Conservation (phyloP, 2,888 invertebrate genomes). For the Dermolepida albohirtum region DNA sequence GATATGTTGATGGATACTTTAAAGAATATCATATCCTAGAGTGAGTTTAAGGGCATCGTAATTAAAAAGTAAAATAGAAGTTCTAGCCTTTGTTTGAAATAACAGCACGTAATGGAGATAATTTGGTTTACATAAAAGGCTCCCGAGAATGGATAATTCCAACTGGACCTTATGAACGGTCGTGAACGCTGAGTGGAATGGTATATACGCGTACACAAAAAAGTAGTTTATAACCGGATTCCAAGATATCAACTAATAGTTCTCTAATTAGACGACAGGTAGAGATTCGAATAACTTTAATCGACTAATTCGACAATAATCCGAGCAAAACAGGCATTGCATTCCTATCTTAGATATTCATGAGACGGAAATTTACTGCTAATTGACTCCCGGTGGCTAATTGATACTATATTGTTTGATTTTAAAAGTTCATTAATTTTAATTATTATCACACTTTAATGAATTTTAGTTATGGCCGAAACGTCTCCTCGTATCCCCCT, state of each 20-base stretch:
- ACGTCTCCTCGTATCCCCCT: background rate
- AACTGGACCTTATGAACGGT: too few relatives aligned
- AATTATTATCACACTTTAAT: conserved; percentile 42
- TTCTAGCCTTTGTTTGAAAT: too few relatives aligned
- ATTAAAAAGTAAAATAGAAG: too few relatives aligned
- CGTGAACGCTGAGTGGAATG: too few relatives aligned
- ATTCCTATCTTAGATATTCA: conserved; percentile 44
- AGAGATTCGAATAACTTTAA: conserved; percentile 60
- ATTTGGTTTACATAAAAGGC: too few relatives aligned
- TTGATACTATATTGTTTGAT: conserved; percentile 41
- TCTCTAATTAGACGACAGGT: conserved; percentile 61
- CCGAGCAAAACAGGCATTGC: conserved; percentile 45
- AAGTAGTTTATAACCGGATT: conserved; percentile 49
- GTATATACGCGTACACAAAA: background rate
- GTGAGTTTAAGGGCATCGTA: too few relatives aligned
- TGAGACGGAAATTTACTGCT: conserved; percentile 35
- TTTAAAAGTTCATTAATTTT: conserved; percentile 40
- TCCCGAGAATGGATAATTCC: too few relatives aligned
- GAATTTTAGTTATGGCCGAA: conserved; percentile 27
- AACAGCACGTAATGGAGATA: too few relatives aligned
- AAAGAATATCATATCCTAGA: too few relatives aligned
- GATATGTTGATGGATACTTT: too few relatives aligned
- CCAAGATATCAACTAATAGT: conserved; percentile 61
- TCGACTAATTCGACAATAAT: conserved; percentile 62
- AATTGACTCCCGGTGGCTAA: conserved; percentile 37